phyloP scores from a whole-genome alignment of 2,888 invertebrate genomes.

The Luperina nickerlii region DNA sequence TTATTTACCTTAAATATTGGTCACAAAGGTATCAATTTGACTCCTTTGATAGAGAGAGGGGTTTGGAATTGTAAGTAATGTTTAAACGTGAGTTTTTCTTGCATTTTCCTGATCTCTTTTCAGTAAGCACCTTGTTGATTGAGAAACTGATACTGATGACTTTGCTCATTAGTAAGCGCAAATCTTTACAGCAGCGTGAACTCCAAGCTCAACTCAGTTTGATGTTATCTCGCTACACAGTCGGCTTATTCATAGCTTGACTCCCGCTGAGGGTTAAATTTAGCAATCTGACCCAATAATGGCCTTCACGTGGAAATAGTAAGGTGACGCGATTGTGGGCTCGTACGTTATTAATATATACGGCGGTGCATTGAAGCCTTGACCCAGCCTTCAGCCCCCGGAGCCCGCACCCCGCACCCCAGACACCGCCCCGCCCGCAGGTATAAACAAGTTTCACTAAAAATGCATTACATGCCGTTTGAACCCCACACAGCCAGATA shows the following conservation, averaged over 20 bases:
- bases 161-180: constrained; percentile 42
- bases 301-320: constrained; percentile 74
- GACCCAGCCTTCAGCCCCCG: constrained; percentile 81
- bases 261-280: constrained; percentile 39
- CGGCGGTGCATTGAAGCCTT: constrained; percentile 80
- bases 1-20: constrained; percentile 39
- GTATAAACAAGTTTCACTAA: constrained; percentile 66
- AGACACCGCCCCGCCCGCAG: constrained; percentile 46
- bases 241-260: constrained; percentile 23
- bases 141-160: constrained; percentile 41
- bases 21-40: constrained; percentile 27
- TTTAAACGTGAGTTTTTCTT: constrained; percentile 15
- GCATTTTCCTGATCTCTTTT: constrained; percentile 13
- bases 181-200: constrained; percentile 10
- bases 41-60: constrained; percentile 5
- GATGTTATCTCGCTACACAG: constrained; percentile 9
- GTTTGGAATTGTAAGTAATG: background rate
- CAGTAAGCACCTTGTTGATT: constrained; percentile 18
- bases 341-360: constrained; percentile 73
- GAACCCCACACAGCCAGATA: constrained; percentile 59
- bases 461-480: constrained; percentile 69
- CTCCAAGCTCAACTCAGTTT: background rate
- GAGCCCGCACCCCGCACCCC: constrained; percentile 42
- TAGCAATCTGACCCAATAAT: constrained; percentile 60
- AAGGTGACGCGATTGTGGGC: constrained; percentile 71